These are phyloP conservation scores for Dicaeum eximium DNA, from an alignment of 2,113 vertebrate genomes.

Conservation along the genomic window DNA sequence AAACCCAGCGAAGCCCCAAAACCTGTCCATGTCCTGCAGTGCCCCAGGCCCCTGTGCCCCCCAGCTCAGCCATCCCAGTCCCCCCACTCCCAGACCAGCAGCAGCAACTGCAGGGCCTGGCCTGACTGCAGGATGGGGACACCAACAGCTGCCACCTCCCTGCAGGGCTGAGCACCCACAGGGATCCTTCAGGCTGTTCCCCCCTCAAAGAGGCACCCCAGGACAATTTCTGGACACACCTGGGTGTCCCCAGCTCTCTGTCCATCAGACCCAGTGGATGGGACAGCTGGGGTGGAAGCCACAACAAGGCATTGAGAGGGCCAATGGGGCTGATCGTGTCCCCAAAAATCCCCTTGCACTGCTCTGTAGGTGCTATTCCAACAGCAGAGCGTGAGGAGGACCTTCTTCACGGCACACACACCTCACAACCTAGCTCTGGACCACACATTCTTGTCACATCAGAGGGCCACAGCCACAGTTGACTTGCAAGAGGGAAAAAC, in stretches of 20 bases:
- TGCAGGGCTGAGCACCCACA: rapidly evolving
- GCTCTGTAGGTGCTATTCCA: neutral
- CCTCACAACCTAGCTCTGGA: neutral
- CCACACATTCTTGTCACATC: rapidly evolving
- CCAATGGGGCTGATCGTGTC: neutral
- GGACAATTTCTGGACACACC: neutral
- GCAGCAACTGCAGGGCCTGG: neutral
- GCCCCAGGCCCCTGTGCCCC: rapidly evolving
- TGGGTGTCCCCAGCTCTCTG: neutral
- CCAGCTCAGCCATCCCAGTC: neutral
- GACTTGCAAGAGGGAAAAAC: neutral
- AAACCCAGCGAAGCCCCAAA: neutral
- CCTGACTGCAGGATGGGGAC: neutral
- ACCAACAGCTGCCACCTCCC: neutral
- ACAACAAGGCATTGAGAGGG: rapidly evolving
- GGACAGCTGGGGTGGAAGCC: neutral
- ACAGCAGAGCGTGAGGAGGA: neutral
- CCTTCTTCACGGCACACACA: rapidly evolving
- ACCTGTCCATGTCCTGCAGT: rapidly evolving
- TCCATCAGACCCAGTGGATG: neutral
- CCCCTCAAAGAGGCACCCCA: neutral
- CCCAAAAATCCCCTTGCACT: neutral
- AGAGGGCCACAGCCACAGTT: neutral
- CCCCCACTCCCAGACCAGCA: neutral
- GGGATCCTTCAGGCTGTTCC: neutral